phyloP scores from a whole-genome alignment of 2,113 vertebrate species.

The Poeciliopsis prolifica region DNA sequence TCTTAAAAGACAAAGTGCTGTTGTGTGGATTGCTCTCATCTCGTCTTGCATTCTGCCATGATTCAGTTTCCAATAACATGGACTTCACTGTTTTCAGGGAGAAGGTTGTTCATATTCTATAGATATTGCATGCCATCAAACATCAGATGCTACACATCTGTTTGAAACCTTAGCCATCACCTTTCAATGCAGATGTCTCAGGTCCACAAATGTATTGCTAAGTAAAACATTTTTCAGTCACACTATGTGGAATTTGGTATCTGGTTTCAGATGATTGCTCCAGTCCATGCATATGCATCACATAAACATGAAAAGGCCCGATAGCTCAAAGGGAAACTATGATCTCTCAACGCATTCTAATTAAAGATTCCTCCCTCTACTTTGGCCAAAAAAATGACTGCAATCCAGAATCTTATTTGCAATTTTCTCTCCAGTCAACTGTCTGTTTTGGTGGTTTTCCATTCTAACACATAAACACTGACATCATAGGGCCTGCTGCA shows the following conservation, averaged over 20 bases:
- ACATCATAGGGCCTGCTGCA: slow-evolving; percentile 44
- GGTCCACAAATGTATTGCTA: slow-evolving; percentile 36
- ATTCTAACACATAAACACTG: slow-evolving; percentile 51
- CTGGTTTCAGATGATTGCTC: slow-evolving; percentile 70
- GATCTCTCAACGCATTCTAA: slow-evolving; percentile 75
- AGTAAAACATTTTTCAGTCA: slow-evolving; percentile 41
- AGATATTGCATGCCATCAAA: slow-evolving; percentile 20
- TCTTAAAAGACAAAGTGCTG: slow-evolving; percentile 38
- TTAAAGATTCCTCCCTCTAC: slow-evolving; percentile 66
- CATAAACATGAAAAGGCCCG: slow-evolving; percentile 70
- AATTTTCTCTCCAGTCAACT: slow-evolving; percentile 41
- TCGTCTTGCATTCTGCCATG: slow-evolving; percentile 40
- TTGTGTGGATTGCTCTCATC: slow-evolving; percentile 48
- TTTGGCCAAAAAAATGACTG: slow-evolving; percentile 49
- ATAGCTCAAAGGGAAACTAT: slow-evolving; percentile 71
- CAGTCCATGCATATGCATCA: slow-evolving; percentile 71
- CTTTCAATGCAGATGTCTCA: slow-evolving; percentile 27
- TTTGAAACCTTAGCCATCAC: slow-evolving; percentile 41
- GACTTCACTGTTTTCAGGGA: slow-evolving; percentile 15
- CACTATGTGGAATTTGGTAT: slow-evolving; percentile 49
- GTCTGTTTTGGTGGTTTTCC: slow-evolving; percentile 45
- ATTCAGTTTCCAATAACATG: slow-evolving; percentile 49
- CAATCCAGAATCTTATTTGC: slow-evolving; percentile 55
- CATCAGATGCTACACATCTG: slow-evolving; percentile 50
- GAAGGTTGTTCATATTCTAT: slow-evolving; percentile 32